phyloP scores from a whole-genome alignment of 2,888 invertebrate genomes.

The Rhodophaea formosa region DNA sequence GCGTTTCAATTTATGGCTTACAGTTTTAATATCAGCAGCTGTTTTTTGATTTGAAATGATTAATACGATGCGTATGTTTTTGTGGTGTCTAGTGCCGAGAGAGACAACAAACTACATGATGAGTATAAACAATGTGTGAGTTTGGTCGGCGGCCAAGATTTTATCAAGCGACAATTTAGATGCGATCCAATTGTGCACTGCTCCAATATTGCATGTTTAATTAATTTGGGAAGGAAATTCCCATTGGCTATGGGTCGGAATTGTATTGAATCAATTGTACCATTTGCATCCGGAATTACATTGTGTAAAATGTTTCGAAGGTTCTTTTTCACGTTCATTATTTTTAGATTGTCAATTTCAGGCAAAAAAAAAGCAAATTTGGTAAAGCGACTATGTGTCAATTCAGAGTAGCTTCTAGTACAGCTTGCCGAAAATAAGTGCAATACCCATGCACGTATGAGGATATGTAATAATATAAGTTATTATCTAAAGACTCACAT shows the following conservation, averaged over 20 bases:
- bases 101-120: constrained; percentile 19
- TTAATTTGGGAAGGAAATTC: constrained; percentile 31
- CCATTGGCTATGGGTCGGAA: constrained; percentile 16
- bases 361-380: too few relatives aligned
- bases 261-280: constrained; percentile 10
- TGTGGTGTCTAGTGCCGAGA: not conserved
- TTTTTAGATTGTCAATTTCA: too few relatives aligned
- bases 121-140: constrained; percentile 12
- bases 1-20: constrained; percentile 52
- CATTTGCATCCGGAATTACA: not conserved
- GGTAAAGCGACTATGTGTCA: too few relatives aligned
- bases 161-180: constrained; percentile 55
- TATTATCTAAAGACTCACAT: too few relatives aligned
- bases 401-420: too few relatives aligned
- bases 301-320: not conserved
- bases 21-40: constrained; percentile 5
- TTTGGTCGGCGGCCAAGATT: constrained; percentile 56
- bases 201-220: constrained; percentile 36
- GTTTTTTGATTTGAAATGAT: constrained; percentile 21
- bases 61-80: constrained; percentile 27
- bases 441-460: too few relatives aligned
- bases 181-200: constrained; percentile 48
- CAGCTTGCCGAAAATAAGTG: too few relatives aligned
- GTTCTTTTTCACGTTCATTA: not conserved
- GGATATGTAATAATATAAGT: too few relatives aligned